A percentile compares a stretch with the other conserved stretches of the same genome.
Conservation (phyloP, 2,888 invertebrate species). For the Chirona hameri region DNA sequence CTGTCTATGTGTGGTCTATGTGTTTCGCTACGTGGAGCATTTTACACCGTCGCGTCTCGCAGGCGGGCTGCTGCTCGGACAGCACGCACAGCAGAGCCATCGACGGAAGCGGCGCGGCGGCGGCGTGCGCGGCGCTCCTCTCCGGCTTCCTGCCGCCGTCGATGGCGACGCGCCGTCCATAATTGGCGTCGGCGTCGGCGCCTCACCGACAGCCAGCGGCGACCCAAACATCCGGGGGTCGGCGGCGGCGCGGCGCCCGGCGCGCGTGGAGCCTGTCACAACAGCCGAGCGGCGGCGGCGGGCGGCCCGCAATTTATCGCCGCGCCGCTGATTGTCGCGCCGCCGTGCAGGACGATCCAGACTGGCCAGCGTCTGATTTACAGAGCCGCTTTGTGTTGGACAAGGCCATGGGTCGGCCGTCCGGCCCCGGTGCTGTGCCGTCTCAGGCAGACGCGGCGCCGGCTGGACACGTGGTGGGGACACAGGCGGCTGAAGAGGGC, state of each 20-base stretch:
- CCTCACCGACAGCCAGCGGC: neutral
- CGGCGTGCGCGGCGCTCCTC: neutral
- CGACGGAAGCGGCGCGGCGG: neutral
- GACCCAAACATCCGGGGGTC: neutral
- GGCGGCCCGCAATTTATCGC: conserved; percentile 2
- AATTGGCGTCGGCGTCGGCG: neutral
- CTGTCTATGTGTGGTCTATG: no score
- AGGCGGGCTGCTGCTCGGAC: no score
- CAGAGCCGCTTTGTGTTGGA: neutral
- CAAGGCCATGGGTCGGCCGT: neutral
- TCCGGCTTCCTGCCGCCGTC: neutral
- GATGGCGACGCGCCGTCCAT: neutral
- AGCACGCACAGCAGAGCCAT: neutral
- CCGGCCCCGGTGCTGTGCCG: neutral
- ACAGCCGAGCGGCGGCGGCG: neutral
- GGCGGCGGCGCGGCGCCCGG: neutral
- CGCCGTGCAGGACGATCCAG: neutral
- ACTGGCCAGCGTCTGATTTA: neutral
- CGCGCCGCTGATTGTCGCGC: neutral
- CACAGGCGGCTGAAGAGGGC: no score
- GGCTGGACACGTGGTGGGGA: neutral
- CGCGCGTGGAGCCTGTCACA: neutral
- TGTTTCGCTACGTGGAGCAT: no score
- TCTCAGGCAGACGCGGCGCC: neutral
- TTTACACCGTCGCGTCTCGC: no score